Evolutionary conservation across 2,888 invertebrate species (phyloP), one percentile per base, ranked within the genome.

Genomic region (Tanypteryx hageni): DNA sequence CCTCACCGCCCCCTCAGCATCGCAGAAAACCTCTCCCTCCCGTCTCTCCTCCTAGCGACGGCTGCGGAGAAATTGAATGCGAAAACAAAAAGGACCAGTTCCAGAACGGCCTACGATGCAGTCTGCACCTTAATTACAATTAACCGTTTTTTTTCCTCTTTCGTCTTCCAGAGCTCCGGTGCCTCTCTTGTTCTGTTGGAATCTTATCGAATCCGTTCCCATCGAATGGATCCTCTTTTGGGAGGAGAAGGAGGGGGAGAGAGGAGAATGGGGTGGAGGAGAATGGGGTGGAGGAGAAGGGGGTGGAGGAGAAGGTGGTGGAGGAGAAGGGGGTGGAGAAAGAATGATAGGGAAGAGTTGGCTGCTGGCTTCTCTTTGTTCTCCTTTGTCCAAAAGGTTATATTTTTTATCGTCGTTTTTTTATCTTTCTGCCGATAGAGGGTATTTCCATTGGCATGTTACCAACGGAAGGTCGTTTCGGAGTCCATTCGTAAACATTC

Each of bases 101-200:
- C n/a, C 10, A n/a, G 83, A 44, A 89, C 61, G 61, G 61, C 86
- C 61, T 86, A 59, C 61, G 86, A 86, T 86, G 86, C 86, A 86
- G 86, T 86, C 86, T 89, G 89, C 64, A 89, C 89, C 89, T 89
- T 89, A 89, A 89, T 89, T 89, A 89, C 89, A 64, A 64, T 27
- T 64, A 64, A 68, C 89, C 89, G 56, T 89, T 89, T 89, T 64
- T 89, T 56, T 44, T 59, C 7, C 59, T 14, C 27, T 64, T 0
- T 61, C 84, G 18, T 58, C 85, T 22, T 58, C 85, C 76, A 64
- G 16, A 44, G 44, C 76, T 68, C 68, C 68, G 68, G 22, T 18
- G 27, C 13, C 22, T 76, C 22, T 68, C 68, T 68, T 22, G 18
- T 22, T n/a, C 68, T 68, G 2, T 27, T 61, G 61, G 61, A 86